These are phyloP conservation scores for Corynorhinus townsendii DNA, from an alignment of 2,113 vertebrate species.

Conservation along the genomic window DNA sequence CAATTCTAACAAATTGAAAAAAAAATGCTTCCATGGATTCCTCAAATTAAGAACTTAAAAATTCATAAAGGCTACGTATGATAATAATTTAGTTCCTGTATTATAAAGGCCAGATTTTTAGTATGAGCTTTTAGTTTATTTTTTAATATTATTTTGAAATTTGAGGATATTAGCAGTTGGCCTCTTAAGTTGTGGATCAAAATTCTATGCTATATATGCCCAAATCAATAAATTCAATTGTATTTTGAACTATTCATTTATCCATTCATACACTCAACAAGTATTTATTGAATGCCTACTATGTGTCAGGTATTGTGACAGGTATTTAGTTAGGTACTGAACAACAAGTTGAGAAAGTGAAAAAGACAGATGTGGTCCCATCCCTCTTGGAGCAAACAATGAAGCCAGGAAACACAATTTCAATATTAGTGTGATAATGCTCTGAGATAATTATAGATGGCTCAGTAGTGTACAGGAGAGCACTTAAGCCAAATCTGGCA, in stretches of 20 bases:
- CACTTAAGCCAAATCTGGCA: neutral
- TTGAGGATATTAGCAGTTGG: neutral
- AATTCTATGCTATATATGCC: neutral
- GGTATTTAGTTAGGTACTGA: neutral
- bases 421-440: neutral
- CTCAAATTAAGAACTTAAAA: neutral
- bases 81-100: neutral
- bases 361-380: neutral
- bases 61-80: neutral
- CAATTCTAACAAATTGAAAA: neutral
- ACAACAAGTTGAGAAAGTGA: neutral
- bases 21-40: neutral
- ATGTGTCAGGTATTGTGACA: neutral
- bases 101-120: neutral
- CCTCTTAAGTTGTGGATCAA: neutral
- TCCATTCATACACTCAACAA: neutral
- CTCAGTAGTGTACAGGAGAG: neutral
- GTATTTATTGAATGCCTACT: neutral
- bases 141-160: neutral
- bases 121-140: neutral
- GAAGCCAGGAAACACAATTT: neutral
- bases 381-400: neutral
- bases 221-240: neutral
- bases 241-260: neutral
- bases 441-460: neutral